Percentiles rank a stretch among this genome's conserved stretches.
These are phyloP conservation scores for Brevimyrus niger DNA, from an alignment of 2,113 vertebrate species.

Conservation along the genomic window DNA sequence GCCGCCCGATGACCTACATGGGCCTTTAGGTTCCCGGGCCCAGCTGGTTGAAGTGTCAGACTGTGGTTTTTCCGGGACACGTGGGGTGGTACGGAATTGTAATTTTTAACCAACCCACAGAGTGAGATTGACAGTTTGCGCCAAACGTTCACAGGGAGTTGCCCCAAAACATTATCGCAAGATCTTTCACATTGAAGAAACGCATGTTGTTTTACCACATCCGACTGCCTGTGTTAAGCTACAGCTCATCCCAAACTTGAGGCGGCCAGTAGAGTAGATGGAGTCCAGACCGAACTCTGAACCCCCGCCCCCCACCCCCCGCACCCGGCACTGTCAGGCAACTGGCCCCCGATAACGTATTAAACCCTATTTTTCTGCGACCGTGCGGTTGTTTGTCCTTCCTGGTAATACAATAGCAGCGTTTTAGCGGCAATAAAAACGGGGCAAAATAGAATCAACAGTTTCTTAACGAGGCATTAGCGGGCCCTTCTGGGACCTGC, in stretches of 20 bases:
- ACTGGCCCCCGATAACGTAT: conserved; percentile 25
- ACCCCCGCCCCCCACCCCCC: background rate
- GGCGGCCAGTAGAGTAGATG: background rate
- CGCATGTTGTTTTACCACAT: background rate
- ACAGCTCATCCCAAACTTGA: background rate
- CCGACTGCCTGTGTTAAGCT: background rate
- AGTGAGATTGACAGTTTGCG: background rate
- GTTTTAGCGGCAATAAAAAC: conserved; percentile 47
- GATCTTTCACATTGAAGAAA: background rate
- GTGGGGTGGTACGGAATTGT: background rate
- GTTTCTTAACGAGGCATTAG: conserved; percentile 45
- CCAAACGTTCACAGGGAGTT: background rate
- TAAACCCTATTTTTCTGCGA: conserved; percentile 28
- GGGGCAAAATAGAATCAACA: conserved; percentile 45
- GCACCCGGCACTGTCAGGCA: conserved; percentile 13
- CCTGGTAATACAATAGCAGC: conserved; percentile 43
- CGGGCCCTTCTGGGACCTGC: conserved; percentile 34
- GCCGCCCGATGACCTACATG: background rate
- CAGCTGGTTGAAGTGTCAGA: background rate
- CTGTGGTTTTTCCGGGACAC: background rate
- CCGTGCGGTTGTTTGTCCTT: conserved; percentile 41
- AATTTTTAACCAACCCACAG: background rate
- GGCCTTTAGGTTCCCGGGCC: background rate
- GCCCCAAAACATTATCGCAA: background rate
- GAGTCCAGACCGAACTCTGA: background rate